Evolutionary conservation across 2,797 vertebrate species (phyloP), one percentile per base, ranked within the genome.

Genomic region (Gallinago stenura): DNA sequence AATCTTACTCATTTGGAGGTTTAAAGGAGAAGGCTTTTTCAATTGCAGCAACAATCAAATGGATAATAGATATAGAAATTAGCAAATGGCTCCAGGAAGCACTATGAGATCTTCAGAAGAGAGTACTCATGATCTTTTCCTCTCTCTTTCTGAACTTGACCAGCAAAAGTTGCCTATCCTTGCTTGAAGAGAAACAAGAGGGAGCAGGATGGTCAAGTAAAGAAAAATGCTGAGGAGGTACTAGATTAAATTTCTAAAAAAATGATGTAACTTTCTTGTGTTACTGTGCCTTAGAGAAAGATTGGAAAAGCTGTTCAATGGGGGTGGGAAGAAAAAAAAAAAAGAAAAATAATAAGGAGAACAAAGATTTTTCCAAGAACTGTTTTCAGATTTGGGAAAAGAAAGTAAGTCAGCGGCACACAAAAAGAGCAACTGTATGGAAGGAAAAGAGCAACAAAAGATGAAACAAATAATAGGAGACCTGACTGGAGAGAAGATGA

Each of bases 111-210:
- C 17, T 81, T 80, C 48, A 41, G 37, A 65, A 77, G 31, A 46
- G 16, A 0, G 0, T 1, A 0, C 5, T 10, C 9, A 6, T 61
- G 35, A 33, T 41, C 7, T 66, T 70, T 82, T 21, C 5, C 41
- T 41, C 31, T 79, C 28, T 79, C 15, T 62, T 7, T 77, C 35
- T 73, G 26, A n/a, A 37, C 37, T 68, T 71, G 25, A 16, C 18
- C 12, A 31, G 54, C 12, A 75, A 17, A 78, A 61, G 13, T 13
- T 72, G 8, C 82, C 77, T 43, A 6, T 72, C 56, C 7, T 73
- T 84, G 35, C 41, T 86, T 87, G 46, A 61, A 75, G 39, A 65
- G 87, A 92, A 58, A 7, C 21, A 43, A 60, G 18, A 68, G 10
- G 10, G 14, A 80, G 18, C 60, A 87, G 15, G 50, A 45, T 41